These are phyloP conservation scores for Temnothorax longispinosus DNA, from an alignment of 1,140 invertebrate species.

Conservation along the genomic window DNA sequence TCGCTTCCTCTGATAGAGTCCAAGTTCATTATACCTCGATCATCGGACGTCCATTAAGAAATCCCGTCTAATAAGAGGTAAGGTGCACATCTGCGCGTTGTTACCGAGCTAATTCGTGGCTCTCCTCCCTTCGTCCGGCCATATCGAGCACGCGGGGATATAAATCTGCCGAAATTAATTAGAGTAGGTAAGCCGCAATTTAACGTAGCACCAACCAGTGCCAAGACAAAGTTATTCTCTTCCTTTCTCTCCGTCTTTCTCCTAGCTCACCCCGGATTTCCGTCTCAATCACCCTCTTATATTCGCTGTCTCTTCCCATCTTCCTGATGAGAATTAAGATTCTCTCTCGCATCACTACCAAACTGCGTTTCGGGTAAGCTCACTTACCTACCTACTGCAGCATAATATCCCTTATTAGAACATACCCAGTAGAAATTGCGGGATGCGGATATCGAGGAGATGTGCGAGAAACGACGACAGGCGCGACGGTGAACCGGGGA, in stretches of 20 bases:
- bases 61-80: slow-evolving; percentile 49
- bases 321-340: not conserved
- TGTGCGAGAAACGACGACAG: slow-evolving; percentile 67
- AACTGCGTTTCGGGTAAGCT: slow-evolving; percentile 61
- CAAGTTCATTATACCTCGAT: slow-evolving; percentile 57
- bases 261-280: not conserved
- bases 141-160: slow-evolving; percentile 57
- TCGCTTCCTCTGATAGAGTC: slow-evolving; percentile 14
- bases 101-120: slow-evolving; percentile 51
- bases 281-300: slow-evolving; percentile 14
- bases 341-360: slow-evolving; percentile 17
- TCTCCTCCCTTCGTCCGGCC: not conserved
- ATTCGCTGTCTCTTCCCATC: slow-evolving; percentile 26
- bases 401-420: slow-evolving; percentile 82
- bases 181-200: slow-evolving; percentile 80
- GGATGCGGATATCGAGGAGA: slow-evolving; percentile 65
- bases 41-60: slow-evolving; percentile 41
- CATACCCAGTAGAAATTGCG: slow-evolving; percentile 67
- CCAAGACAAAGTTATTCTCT: slow-evolving; percentile 70
- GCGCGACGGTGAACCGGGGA: not conserved
- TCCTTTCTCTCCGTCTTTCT: slow-evolving; percentile 37
- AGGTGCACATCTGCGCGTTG: slow-evolving; percentile 55
- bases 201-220: slow-evolving; percentile 69
- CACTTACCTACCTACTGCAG: slow-evolving; percentile 63
- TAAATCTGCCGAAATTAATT: slow-evolving; percentile 81